phyloP scores from a whole-genome alignment of 2,797 vertebrate species.

The Chelonia mydas region DNA sequence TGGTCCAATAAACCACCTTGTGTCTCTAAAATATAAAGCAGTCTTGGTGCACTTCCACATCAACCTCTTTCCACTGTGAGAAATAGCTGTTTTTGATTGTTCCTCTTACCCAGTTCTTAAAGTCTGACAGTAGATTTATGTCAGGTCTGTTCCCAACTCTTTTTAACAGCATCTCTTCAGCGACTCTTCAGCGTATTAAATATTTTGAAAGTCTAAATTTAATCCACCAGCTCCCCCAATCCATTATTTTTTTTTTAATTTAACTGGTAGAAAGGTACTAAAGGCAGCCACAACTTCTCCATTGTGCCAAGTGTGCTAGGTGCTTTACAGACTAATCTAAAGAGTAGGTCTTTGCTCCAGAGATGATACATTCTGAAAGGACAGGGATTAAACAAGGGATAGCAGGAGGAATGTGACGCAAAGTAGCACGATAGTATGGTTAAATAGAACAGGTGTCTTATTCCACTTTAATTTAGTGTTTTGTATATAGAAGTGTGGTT shows the following conservation, averaged over 20 bases:
- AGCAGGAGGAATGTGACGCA: not conserved
- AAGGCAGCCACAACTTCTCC: not conserved
- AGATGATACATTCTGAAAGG: not conserved
- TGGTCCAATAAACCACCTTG: not conserved
- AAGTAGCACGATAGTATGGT: not conserved
- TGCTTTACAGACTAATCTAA: not conserved
- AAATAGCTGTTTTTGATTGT: not conserved
- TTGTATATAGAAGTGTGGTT: constrained; percentile 30
- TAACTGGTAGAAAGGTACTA: not conserved
- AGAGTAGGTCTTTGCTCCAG: not conserved
- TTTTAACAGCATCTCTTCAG: not conserved
- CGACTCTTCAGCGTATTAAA: not conserved
- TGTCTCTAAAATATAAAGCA: too few relatives aligned
- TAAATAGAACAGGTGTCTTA: constrained; percentile 16
- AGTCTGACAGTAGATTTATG: not conserved
- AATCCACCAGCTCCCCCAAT: not conserved
- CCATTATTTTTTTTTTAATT: not conserved
- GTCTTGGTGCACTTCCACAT: not conserved
- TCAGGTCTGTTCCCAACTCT: not conserved
- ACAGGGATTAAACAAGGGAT: not conserved
- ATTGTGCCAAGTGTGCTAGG: constrained; percentile 23
- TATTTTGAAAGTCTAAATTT: not conserved
- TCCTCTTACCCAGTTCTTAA: not conserved
- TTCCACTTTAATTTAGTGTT: not conserved
- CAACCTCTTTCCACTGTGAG: not conserved